These are phyloP conservation scores for Erpornis zantholeuca DNA, from an alignment of 2,113 vertebrate genomes.

Conservation along the genomic window DNA sequence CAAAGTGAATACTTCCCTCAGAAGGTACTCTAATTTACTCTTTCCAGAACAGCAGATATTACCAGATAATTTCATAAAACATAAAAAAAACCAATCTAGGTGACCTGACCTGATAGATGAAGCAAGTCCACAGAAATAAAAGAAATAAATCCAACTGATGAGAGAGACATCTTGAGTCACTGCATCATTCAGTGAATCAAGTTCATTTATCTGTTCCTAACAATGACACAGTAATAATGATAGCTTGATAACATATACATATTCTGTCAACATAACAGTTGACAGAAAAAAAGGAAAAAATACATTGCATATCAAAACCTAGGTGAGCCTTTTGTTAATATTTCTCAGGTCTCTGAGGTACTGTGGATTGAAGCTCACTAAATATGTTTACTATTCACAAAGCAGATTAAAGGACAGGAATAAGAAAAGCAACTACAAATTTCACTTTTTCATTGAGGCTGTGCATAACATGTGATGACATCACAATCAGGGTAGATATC, in stretches of 20 bases:
- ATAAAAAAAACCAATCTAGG: background rate
- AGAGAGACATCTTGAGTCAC: background rate
- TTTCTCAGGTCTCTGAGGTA: slow-evolving; percentile 1
- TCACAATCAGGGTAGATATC: slow-evolving; percentile 32
- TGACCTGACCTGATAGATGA: background rate
- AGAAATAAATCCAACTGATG: background rate
- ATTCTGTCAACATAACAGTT: too few relatives aligned
- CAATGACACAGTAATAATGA: background rate
- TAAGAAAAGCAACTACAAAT: slow-evolving; percentile 40
- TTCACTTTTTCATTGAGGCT: background rate
- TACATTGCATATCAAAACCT: background rate
- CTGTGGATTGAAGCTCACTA: slow-evolving; percentile 2
- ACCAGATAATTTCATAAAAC: background rate
- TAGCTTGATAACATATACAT: background rate
- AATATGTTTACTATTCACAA: slow-evolving; percentile 4
- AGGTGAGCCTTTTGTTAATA: background rate
- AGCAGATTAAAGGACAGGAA: slow-evolving; percentile 17
- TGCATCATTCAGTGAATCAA: background rate
- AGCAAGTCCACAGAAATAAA: background rate
- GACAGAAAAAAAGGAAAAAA: background rate
- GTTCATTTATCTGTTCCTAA: background rate
- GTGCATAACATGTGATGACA: background rate
- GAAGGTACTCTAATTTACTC: background rate
- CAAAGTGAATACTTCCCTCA: background rate
- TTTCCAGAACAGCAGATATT: background rate